Conservation (phyloP, 2,113 vertebrate genomes). For the Crotophaga sulcirostris region DNA sequence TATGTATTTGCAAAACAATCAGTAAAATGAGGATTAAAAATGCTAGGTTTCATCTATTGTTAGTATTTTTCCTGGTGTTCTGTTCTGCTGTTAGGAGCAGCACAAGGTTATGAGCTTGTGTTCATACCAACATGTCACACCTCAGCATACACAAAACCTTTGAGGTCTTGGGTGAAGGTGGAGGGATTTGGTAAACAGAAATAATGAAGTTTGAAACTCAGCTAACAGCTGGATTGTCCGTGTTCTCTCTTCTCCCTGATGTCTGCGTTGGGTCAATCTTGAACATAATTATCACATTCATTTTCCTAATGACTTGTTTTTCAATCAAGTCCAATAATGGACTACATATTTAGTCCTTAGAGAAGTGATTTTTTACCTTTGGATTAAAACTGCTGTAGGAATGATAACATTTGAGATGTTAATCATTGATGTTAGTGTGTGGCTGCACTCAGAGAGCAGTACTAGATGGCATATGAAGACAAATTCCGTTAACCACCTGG, state of each 20-base stretch:
- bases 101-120: neutral
- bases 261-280: neutral
- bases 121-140: neutral
- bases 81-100: neutral
- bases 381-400: slow-evolving; percentile 19
- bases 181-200: slow-evolving; percentile 5
- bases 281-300: slow-evolving; percentile 6
- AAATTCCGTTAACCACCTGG: slow-evolving; percentile 16
- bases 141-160: neutral
- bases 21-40: slow-evolving; percentile 40
- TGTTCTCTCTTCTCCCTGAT: neutral
- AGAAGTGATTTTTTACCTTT: slow-evolving; percentile 19
- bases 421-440: neutral
- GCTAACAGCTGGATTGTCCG: neutral
- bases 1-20: slow-evolving; percentile 52
- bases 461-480: neutral
- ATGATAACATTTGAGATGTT: neutral
- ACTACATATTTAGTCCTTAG: neutral
- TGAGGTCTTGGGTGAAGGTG: neutral
- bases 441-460: slow-evolving; percentile 2
- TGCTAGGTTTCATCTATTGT: neutral
- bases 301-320: neutral
- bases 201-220: neutral
- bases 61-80: neutral
- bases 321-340: neutral